Evolutionary conservation across 2,113 vertebrate genomes (phyloP), one percentile per base, ranked within the genome.

Genomic region (Puntigrus tetrazona): DNA sequence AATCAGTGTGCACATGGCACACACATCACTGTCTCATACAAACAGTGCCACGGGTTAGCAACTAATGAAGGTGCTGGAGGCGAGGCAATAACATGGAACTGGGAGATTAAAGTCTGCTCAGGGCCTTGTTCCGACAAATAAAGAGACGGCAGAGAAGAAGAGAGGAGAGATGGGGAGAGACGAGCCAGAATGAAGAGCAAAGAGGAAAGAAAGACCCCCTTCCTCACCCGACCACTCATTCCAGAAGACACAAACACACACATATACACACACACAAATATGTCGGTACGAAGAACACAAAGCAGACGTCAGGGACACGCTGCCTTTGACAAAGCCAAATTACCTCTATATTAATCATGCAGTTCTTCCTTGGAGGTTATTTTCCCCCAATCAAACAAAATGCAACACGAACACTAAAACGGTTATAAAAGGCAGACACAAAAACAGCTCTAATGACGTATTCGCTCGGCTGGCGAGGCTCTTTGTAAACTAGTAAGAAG

Each of bases 21-120:
- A 74, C 70, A 34, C 7, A 43, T 75, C 72, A 47, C 76, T 9
- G 47, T 69, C 75, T 41, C 88, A 81, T 89, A 82, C 85, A 31
- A 85, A 73, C 76, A 61, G 14, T 65, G 85, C 88, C 86, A 86
- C 22, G 82, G 90, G 88, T 92, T 89, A 92, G 82, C 91, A 89
- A 86, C 93, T 94, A 93, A 94, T 94, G 92, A 93, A 92, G 91
- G 87, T 86, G 90, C 93, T 93, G 88, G 91, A 90, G 93, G 94
- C 90, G 13, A 90, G 36, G 87, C 89, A 89, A 90, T 93, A 95
- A 93, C 92, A 91, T 94, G 92, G 91, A 93, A 93, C 92, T 50
- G 80, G 87, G 91, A 95, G 93, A 94, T 94, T 94, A 94, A 92
- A 94, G 94, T 92, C 84, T 90, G 92, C 92, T 91, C 89, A 75